phyloP scores from a whole-genome alignment of 2,113 vertebrate genomes.

The Pimephales promelas region DNA sequence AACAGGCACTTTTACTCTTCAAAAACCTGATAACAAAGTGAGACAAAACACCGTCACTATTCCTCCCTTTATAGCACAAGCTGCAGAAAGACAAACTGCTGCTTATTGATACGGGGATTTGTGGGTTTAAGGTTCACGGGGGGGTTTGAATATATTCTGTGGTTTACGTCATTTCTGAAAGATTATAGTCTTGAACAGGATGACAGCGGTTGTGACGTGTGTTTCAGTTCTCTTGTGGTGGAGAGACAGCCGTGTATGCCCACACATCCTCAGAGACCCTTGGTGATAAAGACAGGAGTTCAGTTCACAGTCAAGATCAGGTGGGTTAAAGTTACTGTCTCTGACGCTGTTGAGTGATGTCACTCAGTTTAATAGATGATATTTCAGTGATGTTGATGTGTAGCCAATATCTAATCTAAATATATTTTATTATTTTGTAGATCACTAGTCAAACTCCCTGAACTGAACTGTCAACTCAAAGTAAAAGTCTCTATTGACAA shows the following conservation, averaged over 20 bases:
- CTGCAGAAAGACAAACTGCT: neutral
- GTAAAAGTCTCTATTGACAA: slow-evolving; percentile 91
- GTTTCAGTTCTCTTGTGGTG: slow-evolving; percentile 88
- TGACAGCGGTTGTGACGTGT: slow-evolving; percentile 33
- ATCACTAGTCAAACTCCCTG: slow-evolving; percentile 86
- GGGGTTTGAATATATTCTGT: neutral
- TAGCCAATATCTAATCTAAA: neutral
- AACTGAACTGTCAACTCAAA: slow-evolving; percentile 86
- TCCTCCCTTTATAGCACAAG: neutral
- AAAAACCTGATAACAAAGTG: slow-evolving; percentile 86
- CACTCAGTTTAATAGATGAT: neutral
- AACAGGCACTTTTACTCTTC: slow-evolving; percentile 74
- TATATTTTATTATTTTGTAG: slow-evolving; percentile 67
- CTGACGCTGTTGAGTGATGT: neutral
- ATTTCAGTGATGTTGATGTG: neutral
- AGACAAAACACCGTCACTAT: neutral
- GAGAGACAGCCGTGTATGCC: slow-evolving; percentile 90
- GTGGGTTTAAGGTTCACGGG: neutral
- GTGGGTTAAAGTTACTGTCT: slow-evolving; percentile 61
- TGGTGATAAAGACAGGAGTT: slow-evolving; percentile 86
- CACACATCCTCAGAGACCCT: slow-evolving; percentile 81
- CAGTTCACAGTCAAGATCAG: slow-evolving; percentile 86
- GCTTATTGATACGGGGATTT: neutral
- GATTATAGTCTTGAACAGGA: neutral
- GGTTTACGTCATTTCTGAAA: slow-evolving; percentile 14